Evolutionary conservation across 92 coral and sea anemone species (phyloP).

Genomic region (Phenganax marumi): DNA sequence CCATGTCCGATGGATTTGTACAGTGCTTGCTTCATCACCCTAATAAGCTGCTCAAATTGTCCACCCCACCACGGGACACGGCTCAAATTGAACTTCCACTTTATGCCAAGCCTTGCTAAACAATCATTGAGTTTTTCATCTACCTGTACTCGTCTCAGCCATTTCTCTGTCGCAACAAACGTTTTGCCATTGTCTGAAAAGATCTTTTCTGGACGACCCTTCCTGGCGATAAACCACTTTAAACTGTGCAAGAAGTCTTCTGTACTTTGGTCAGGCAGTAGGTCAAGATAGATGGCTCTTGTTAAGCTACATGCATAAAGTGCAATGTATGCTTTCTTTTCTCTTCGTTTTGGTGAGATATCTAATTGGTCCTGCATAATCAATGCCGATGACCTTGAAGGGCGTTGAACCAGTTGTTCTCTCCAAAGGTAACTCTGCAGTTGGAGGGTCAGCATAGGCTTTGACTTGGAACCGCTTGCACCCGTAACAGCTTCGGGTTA

Average conservation of each 20-base stretch:
- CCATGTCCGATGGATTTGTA: constrained; percentile 27
- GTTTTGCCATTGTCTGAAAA: neutral
- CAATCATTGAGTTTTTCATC: neutral
- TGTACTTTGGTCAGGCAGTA: constrained; percentile 38
- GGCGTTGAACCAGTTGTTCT: constrained; percentile 46
- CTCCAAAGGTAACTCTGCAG: constrained; percentile 42
- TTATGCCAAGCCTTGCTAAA: neutral
- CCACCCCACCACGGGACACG: constrained; percentile 41
- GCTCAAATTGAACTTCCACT: neutral
- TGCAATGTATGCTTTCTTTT: constrained; percentile 46
- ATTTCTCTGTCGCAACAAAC: constrained; percentile 4
- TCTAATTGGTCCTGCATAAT: constrained; percentile 55
- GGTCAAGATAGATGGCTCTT: constrained; percentile 52
- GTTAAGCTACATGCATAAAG: constrained; percentile 56
- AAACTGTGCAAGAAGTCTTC: constrained; percentile 28
- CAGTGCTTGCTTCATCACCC: constrained; percentile 20
- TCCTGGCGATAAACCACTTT: neutral
- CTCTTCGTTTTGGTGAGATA: constrained; percentile 27
- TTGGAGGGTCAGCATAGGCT: constrained; percentile 16
- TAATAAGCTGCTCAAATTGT: constrained; percentile 8
- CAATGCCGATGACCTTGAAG: constrained; percentile 51
- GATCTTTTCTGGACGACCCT: neutral
- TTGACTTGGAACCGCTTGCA: constrained; percentile 53
- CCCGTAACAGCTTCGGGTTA: constrained; percentile 33
- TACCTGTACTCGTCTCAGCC: neutral